phyloP scores from a whole-genome alignment of 1,140 invertebrate species.

The Hyles vespertilio region DNA sequence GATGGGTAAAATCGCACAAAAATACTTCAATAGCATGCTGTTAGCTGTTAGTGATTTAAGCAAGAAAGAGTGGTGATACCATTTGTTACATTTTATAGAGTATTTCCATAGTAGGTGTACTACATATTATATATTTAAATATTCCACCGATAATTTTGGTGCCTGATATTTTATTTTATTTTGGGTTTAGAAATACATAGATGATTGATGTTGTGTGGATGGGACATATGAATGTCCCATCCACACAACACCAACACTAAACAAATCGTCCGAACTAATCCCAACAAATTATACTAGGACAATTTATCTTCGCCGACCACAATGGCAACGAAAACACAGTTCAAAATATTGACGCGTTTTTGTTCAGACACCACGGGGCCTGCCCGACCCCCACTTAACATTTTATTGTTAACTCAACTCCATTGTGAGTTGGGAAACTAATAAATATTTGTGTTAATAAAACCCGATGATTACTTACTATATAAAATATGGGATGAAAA shows the following conservation, averaged over 20 bases:
- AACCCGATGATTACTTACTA: slow-evolving; percentile 1
- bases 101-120: no score
- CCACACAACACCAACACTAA: slow-evolving; percentile 27
- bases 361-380: slow-evolving; percentile 49
- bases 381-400: slow-evolving; percentile 59
- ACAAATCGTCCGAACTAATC: slow-evolving; percentile 35
- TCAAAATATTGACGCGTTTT: slow-evolving; percentile 71
- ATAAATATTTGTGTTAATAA: slow-evolving; percentile 13
- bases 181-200: no score
- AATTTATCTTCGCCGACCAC: slow-evolving; percentile 67
- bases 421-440: not conserved
- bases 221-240: no score
- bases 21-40: no score
- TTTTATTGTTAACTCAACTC: slow-evolving; percentile 17
- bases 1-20: no score
- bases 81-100: no score
- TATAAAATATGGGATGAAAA: not conserved
- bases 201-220: no score
- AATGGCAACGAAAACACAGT: slow-evolving; percentile 65
- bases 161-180: not conserved
- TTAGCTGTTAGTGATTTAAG: no score
- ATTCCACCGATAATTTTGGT: not conserved
- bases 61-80: no score
- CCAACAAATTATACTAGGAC: slow-evolving; percentile 65
- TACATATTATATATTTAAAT: not conserved